Base-by-base conservation (phyloP, 2,888 invertebrate genomes). In the Thymelicus lineola region DNA sequence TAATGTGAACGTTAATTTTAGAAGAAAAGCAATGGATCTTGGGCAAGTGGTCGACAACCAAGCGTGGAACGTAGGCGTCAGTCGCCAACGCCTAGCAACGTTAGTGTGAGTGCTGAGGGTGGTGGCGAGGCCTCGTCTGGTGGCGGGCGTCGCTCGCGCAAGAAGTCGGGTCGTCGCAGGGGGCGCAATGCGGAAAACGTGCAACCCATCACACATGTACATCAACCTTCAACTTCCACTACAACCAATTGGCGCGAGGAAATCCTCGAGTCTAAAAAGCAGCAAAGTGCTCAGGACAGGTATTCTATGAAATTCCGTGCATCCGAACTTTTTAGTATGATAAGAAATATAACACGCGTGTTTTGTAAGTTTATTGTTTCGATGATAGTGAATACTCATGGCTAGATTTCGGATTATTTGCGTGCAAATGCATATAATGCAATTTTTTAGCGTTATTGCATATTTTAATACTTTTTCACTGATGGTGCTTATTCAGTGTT, bases 221-320 rank as follows among this genome's bases (percentile, higher is more conserved):
- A 77, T 20, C 78, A 50, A 79, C 76, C 42, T 84, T 76, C 81
- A 85, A 81, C 87, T 0, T 82, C 87, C 7, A 82, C 88, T 57
- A 78, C 80, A 45, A 75, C 77, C 55, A 94, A 90, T 78, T 94
- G 94, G 94, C 84, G 94, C 15, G 94, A 93, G 55, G 94, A 94
- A 77, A 94, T 94, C 73, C 76, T 92, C 1, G 93, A 92, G 75
- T 89, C 92, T 0, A 93, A 93, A 74, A 92, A 91, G 73, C 84
- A 86, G 12, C 79, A 82, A 63, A 74, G 82, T n/a, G 82, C 57
- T 6, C 72, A 86, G 71, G 91, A 91, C 65, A 87, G 86, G 90
- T 91, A 66, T 10, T 1, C 10, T 57, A n/a, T 36, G 7, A 17
- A 35, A 20, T 17, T 17, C 17, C 9, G 28, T 14, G 6, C 5